A percentile compares a stretch with the other conserved stretches of the same genome.
Conservation (phyloP, 2,888 invertebrate genomes). For the Arrhopalites spinosus region DNA sequence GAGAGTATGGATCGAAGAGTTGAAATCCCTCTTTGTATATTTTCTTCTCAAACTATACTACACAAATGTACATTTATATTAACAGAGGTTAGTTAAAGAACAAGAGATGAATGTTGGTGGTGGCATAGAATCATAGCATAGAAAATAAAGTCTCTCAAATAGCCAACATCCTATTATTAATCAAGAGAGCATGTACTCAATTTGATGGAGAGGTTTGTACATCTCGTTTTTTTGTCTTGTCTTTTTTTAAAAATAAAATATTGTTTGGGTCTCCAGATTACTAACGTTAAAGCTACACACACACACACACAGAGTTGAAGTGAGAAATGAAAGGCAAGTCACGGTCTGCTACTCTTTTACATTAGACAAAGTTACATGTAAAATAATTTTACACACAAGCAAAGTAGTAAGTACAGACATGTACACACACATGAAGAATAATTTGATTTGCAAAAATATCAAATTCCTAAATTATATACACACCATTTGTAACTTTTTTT, state of each 20-base stretch:
- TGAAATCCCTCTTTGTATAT: not conserved
- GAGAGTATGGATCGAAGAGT: not conserved
- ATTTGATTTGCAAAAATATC: slow-evolving; percentile 28
- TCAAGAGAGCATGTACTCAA: too few species aligned
- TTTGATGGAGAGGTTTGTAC: too few species aligned
- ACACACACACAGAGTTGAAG: not conserved
- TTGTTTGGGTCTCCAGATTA: not conserved
- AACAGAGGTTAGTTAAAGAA: not conserved
- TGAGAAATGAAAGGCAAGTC: slow-evolving; percentile 12
- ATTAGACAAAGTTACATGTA: too few species aligned
- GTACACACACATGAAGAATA: slow-evolving; percentile 8
- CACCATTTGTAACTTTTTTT: too few species aligned
- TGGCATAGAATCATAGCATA: too few species aligned
- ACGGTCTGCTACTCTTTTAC: slow-evolving; percentile 10
- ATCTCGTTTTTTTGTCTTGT: too few species aligned
- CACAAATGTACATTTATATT: not conserved
- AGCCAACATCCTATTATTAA: too few species aligned
- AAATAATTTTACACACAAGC: too few species aligned
- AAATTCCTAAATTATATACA: not conserved
- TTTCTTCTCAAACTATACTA: not conserved
- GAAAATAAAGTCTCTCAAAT: too few species aligned
- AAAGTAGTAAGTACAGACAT: too few species aligned
- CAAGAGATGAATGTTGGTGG: not conserved
- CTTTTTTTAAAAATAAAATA: too few species aligned
- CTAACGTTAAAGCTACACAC: too few species aligned